Evolutionary conservation across 2,888 invertebrate genomes (phyloP), one percentile per base, ranked within the genome.

Genomic region (Eugnorisma glareosa): DNA sequence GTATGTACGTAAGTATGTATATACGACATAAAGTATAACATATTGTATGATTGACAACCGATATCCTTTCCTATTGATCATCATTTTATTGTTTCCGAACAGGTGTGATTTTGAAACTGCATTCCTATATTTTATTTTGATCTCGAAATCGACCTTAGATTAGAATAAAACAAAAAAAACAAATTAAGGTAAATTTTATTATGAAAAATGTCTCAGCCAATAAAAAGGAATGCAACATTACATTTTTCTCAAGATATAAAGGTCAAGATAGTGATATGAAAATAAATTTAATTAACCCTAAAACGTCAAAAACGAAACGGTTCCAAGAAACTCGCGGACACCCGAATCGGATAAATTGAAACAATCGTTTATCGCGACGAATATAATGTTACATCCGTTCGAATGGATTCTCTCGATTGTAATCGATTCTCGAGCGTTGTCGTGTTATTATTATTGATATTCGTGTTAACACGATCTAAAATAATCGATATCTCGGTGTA

Each of bases 381-480:
- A 89, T 91, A 89, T 92, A 91, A 91, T 90, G 90, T 92, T 91
- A 91, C 92, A 90, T 88, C 79, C 88, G 70, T 84, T 83, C 79
- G 81, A 88, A 75, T 86, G 80, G 83, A 81, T 79, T 85, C 83
- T 80, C 79, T 82, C 87, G 91, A 91, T 92, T 89, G 90, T 90
- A 88, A 92, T 92, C 92, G 90, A 90, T 90, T 89, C 90, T 81
- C 90, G 87, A 85, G 86, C 88, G 86, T 85, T 86, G 86, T 87
- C 86, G 90, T 89, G 88, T 89, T 89, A 88, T 89, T 88, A 89
- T 89, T 89, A 89, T 89, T 89, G 89, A 90, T 89, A 90, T 88
- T 88, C 87, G 83, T 88, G 88, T 88, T 88, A 88, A 88, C 88
- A 88, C 88, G 83, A 89, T 89, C 89, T 89, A 89, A 89, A 89